Conservation (phyloP, 2,113 vertebrate genomes). For the Chrysochloris asiatica region DNA sequence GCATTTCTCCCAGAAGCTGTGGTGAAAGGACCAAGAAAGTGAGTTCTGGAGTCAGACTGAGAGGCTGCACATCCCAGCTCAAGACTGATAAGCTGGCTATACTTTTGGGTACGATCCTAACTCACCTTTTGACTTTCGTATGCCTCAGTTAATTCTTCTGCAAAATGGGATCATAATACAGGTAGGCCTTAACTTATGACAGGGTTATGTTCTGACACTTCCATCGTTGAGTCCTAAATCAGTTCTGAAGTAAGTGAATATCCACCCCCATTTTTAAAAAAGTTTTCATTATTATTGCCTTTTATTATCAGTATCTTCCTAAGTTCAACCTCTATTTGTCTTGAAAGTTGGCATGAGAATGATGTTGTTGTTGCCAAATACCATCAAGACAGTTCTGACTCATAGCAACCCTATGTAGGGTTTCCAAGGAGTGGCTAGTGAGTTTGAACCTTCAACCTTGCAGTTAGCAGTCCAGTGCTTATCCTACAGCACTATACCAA, state of each 20-base stretch:
- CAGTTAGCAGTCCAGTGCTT: too few species aligned
- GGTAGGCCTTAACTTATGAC: not conserved
- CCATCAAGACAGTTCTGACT: too few species aligned
- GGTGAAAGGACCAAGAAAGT: not conserved
- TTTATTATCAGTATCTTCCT: not conserved
- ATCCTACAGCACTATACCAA: too few species aligned
- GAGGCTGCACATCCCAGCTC: not conserved
- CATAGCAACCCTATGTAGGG: too few species aligned
- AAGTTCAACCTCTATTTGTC: not conserved
- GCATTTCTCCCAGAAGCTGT: fast-evolving
- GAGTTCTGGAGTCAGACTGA: not conserved
- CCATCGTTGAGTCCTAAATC: not conserved
- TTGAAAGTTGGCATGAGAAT: not conserved
- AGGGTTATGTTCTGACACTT: not conserved
- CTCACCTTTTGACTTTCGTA: not conserved
- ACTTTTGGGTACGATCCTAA: not conserved
- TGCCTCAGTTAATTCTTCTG: not conserved
- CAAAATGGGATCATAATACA: not conserved
- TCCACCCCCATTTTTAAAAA: not conserved
- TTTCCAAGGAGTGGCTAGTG: too few species aligned
- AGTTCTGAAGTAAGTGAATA: not conserved
- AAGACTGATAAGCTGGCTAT: not conserved
- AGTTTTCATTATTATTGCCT: not conserved
- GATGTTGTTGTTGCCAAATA: too few species aligned
- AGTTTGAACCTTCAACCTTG: too few species aligned